phyloP scores from a whole-genome alignment of 2,888 invertebrate species.

The Hofmannophila pseudospretella region DNA sequence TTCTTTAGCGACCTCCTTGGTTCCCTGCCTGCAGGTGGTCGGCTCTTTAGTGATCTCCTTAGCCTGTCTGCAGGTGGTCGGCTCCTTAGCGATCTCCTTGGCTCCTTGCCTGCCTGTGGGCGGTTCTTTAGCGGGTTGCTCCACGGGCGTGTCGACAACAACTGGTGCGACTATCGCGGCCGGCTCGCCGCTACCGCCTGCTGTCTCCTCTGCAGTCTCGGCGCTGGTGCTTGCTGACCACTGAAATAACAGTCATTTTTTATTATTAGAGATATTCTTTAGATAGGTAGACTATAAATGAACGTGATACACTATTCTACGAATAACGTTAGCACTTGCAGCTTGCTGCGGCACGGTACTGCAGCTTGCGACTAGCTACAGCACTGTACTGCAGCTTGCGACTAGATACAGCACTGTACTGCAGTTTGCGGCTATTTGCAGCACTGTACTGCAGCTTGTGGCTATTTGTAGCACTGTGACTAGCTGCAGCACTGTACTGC shows the following conservation, averaged over 20 bases:
- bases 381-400: too few species aligned
- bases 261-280: too few species aligned
- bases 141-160: constrained; percentile 17
- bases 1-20: background rate
- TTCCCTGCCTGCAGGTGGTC: background rate
- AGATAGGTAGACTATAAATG: too few species aligned
- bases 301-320: too few species aligned
- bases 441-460: too few species aligned
- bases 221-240: constrained; percentile 50
- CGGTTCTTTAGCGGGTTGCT: background rate
- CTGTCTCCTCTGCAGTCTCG: constrained; percentile 31
- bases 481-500: too few species aligned
- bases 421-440: too few species aligned
- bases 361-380: too few species aligned
- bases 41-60: background rate
- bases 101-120: background rate
- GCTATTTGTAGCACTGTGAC: too few species aligned
- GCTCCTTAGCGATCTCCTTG: background rate
- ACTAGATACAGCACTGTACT: too few species aligned
- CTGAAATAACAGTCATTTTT: constrained; percentile 29
- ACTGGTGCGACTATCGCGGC: constrained; percentile 15
- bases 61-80: background rate
- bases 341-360: too few species aligned
- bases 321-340: too few species aligned
- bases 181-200: constrained; percentile 25